Evolutionary conservation across 1,140 invertebrate genomes (phyloP).

Genomic region (Planococcus citri): DNA sequence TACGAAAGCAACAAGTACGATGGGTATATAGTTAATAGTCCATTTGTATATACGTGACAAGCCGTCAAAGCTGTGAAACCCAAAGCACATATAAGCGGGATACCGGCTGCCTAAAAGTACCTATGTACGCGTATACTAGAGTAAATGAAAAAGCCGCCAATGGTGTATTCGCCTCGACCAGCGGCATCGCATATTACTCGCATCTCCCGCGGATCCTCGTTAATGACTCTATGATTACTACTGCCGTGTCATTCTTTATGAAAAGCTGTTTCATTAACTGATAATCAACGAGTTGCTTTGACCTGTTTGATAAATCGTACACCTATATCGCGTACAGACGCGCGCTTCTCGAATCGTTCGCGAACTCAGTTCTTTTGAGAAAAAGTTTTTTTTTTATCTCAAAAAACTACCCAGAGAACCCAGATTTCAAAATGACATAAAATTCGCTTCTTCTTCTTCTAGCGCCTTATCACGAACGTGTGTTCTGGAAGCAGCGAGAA

Average conservation of each 20-base stretch:
- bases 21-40: slow-evolving; percentile 8
- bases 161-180: background rate
- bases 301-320: slow-evolving; percentile 4
- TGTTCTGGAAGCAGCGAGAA: no score
- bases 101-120: slow-evolving; percentile 8
- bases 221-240: slow-evolving; percentile 20
- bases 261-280: slow-evolving; percentile 15
- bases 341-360: background rate
- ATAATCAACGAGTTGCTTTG: slow-evolving; percentile 15
- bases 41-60: slow-evolving; percentile 17
- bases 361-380: background rate
- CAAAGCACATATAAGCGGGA: background rate
- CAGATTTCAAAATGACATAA: background rate
- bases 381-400: background rate
- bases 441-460: background rate
- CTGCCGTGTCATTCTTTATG: slow-evolving; percentile 12
- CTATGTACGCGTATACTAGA: no score
- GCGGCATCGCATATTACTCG: background rate
- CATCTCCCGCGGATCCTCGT: slow-evolving; percentile 3
- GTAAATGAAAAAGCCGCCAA: background rate
- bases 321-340: background rate
- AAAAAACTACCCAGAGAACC: no score
- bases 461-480: background rate
- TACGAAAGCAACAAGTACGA: background rate
- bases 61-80: background rate